Evolutionary conservation across 1,140 invertebrate species (phyloP).

Genomic region (Ceratina japonica): DNA sequence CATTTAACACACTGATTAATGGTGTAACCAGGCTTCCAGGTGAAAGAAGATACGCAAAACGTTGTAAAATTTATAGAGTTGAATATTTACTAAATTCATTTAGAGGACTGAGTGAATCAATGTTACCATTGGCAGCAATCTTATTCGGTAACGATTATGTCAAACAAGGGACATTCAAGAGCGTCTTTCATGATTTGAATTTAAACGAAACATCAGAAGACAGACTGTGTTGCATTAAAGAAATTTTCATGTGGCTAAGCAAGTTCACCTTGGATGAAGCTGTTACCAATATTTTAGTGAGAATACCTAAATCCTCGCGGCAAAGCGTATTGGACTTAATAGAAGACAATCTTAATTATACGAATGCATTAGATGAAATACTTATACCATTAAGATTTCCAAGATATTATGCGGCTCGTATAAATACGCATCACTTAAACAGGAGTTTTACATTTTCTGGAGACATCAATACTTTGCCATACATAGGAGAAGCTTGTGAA

Average conservation of each 20-base stretch:
- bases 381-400: slow-evolving; percentile 69
- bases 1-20: slow-evolving; percentile 84
- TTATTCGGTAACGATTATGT: slow-evolving; percentile 94
- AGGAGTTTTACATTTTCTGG: slow-evolving; percentile 61
- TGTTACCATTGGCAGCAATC: slow-evolving; percentile 89
- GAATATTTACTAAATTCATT: slow-evolving; percentile 85
- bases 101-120: slow-evolving; percentile 82
- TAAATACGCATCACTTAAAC: slow-evolving; percentile 16
- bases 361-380: slow-evolving; percentile 79
- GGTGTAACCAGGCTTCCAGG: slow-evolving; percentile 50
- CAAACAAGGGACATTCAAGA: slow-evolving; percentile 83
- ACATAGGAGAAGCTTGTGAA: slow-evolving; percentile 20
- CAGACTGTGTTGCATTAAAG: slow-evolving; percentile 82
- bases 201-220: slow-evolving; percentile 66
- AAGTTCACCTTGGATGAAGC: slow-evolving; percentile 85
- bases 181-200: slow-evolving; percentile 85
- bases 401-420: slow-evolving; percentile 51
- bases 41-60: slow-evolving; percentile 71
- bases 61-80: slow-evolving; percentile 86
- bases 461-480: slow-evolving; percentile 48
- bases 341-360: slow-evolving; percentile 83
- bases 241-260: slow-evolving; percentile 86
- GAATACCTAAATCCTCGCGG: slow-evolving; percentile 80
- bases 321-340: slow-evolving; percentile 80
- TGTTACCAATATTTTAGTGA: slow-evolving; percentile 83